Conservation (phyloP, 2,888 invertebrate genomes). For the Steinernema hermaphroditum region DNA sequence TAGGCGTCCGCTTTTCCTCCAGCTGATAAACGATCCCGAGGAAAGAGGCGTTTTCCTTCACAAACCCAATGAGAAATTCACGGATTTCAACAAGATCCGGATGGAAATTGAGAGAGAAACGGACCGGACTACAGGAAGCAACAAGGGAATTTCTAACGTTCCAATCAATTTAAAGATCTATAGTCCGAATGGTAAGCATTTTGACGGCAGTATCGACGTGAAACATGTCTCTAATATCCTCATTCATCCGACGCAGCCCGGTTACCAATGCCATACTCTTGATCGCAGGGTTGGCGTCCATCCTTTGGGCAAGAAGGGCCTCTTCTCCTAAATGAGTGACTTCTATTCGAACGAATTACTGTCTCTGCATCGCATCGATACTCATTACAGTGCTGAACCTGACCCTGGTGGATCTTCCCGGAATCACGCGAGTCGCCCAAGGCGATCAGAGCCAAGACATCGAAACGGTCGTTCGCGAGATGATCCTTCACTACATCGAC, state of each 20-base stretch:
- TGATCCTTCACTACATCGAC: conserved; percentile 18
- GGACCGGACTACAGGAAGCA: conserved; percentile 90
- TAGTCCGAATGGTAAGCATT: not conserved
- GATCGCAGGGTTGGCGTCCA: no score
- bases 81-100: conserved; percentile 85
- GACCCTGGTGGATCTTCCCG: not conserved
- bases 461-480: not conserved
- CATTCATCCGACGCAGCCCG: no score
- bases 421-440: not conserved
- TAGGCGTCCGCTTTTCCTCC: conserved; percentile 69
- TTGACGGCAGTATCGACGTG: no score
- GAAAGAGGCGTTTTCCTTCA: conserved; percentile 98
- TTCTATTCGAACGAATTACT: no score
- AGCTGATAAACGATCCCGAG: conserved; percentile 48
- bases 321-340: no score
- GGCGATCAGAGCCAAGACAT: not conserved
- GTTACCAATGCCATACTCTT: no score
- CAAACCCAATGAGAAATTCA: conserved; percentile 92
- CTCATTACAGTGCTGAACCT: not conserved
- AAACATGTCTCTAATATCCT: no score
- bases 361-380: not conserved
- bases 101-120: conserved; percentile 96
- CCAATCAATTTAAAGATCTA: not conserved
- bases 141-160: conserved; percentile 80
- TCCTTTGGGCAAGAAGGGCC: no score